Percentiles rank a stretch among this genome's conserved stretches.
phyloP scores from a whole-genome alignment of 1,140 invertebrate genomes.

The Drosophila punjabiensis region DNA sequence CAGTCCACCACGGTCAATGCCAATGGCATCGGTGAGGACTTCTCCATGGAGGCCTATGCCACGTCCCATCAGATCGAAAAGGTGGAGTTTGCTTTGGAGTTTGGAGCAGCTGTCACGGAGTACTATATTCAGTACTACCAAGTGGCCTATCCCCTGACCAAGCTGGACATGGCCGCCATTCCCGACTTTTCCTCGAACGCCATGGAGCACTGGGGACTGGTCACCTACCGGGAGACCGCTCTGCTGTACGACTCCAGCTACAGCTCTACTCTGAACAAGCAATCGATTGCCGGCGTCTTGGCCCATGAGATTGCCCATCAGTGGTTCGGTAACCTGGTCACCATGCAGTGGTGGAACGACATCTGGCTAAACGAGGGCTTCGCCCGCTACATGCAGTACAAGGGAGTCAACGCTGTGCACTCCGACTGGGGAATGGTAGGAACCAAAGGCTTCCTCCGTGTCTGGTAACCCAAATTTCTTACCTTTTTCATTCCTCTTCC shows the following conservation, averaged over 20 bases:
- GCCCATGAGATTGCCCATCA: constrained; percentile 97
- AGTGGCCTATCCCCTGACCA: constrained; percentile 94
- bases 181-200: constrained; percentile 97
- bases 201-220: constrained; percentile 97
- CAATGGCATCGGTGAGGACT: constrained; percentile 86
- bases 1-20: constrained; percentile 87
- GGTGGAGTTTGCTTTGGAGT: constrained; percentile 91
- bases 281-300: constrained; percentile 92
- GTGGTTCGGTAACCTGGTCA: constrained; percentile 96
- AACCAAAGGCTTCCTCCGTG: neutral
- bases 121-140: constrained; percentile 95
- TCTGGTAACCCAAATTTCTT: constrained; percentile 24
- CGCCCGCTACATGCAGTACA: constrained; percentile 94
- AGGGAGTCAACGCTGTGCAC: constrained; percentile 90
- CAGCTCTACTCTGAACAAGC: constrained; percentile 91
- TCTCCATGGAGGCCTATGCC: constrained; percentile 91
- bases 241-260: constrained; percentile 90
- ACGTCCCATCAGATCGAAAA: constrained; percentile 91
- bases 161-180: constrained; percentile 96
- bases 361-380: constrained; percentile 97
- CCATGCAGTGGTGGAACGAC: constrained; percentile 97
- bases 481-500: constrained; percentile 51
- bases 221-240: constrained; percentile 93
- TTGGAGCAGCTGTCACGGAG: constrained; percentile 92
- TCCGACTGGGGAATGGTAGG: constrained; percentile 94